These are phyloP conservation scores for Papilio protenor DNA, from an alignment of 2,888 invertebrate species.

Conservation along the genomic window DNA sequence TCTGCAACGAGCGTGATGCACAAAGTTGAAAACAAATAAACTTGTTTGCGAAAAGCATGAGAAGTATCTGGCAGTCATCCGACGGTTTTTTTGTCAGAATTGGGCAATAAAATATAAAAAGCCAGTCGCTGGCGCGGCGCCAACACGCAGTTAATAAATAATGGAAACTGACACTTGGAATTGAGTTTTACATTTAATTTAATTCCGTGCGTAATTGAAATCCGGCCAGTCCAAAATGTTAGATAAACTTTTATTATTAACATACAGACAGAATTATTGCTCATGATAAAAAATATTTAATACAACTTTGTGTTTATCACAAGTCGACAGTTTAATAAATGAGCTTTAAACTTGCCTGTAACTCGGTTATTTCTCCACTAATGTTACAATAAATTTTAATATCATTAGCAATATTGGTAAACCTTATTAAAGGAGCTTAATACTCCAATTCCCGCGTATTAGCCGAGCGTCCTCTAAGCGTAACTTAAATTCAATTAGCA, in stretches of 20 bases:
- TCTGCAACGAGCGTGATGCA: not conserved
- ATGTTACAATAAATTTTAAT: not conserved
- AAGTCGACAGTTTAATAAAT: not conserved
- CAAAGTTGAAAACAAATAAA: constrained; percentile 17
- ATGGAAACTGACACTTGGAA: constrained; percentile 35
- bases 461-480: not conserved
- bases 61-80: constrained; percentile 18
- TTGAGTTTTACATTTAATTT: constrained; percentile 40
- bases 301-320: not conserved
- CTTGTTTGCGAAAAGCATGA: constrained; percentile 5
- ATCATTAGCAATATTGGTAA: not conserved
- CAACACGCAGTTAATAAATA: constrained; percentile 39
- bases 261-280: too few species aligned
- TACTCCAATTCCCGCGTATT: not conserved
- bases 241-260: not conserved
- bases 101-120: constrained; percentile 38
- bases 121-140: constrained; percentile 31
- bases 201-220: constrained; percentile 35
- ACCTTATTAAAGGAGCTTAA: not conserved
- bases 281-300: not conserved
- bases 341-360: not conserved
- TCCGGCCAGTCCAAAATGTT: constrained; percentile 17
- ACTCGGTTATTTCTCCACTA: not conserved
- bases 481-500: constrained; percentile 14
- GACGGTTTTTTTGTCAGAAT: constrained; percentile 27